A percentile compares a stretch with the other conserved stretches of the same genome.
Conservation (phyloP, 2,888 invertebrate genomes). For the Ichneumoninae sp. region DNA sequence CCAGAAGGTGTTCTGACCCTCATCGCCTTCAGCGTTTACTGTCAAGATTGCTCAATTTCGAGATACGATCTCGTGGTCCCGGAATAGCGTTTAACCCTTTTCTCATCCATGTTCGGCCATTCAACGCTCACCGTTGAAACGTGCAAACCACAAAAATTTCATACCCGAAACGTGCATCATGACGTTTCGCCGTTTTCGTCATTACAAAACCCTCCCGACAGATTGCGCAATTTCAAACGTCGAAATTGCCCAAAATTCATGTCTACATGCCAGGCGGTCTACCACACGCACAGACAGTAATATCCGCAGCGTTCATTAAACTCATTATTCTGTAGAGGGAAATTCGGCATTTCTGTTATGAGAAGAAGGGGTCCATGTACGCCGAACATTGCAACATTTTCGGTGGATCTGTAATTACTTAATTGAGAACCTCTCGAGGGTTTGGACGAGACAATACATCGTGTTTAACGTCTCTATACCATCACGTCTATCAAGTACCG, state of each 20-base stretch:
- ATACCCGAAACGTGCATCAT: conserved; percentile 44
- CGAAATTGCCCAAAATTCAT: conserved; percentile 59
- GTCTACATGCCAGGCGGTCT: conserved; percentile 17
- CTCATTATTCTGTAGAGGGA: conserved; percentile 33
- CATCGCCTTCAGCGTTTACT: conserved; percentile 40
- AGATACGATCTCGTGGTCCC: conserved; percentile 46
- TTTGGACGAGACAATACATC: neutral
- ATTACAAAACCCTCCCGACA: conserved; percentile 18
- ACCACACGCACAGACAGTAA: conserved; percentile 28
- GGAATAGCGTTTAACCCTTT: conserved; percentile 49
- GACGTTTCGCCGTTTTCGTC: conserved; percentile 4
- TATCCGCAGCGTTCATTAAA: conserved; percentile 40
- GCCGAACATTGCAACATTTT: conserved; percentile 21
- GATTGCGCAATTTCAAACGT: conserved; percentile 66
- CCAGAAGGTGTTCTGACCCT: conserved; percentile 40
- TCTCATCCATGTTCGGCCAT: conserved; percentile 47
- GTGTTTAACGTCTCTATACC: neutral
- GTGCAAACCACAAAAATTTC: conserved; percentile 57
- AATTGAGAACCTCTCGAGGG: conserved; percentile 22
- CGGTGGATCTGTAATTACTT: conserved; percentile 25
- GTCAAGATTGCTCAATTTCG: conserved; percentile 64
- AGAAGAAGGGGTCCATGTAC: conserved; percentile 21
- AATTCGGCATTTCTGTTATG: conserved; percentile 24
- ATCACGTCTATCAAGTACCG: neutral
- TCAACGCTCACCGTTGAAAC: conserved; percentile 28